These are phyloP conservation scores for Eulemur albifrons DNA, from an alignment of 2,797 vertebrate genomes.

Conservation along the genomic window DNA sequence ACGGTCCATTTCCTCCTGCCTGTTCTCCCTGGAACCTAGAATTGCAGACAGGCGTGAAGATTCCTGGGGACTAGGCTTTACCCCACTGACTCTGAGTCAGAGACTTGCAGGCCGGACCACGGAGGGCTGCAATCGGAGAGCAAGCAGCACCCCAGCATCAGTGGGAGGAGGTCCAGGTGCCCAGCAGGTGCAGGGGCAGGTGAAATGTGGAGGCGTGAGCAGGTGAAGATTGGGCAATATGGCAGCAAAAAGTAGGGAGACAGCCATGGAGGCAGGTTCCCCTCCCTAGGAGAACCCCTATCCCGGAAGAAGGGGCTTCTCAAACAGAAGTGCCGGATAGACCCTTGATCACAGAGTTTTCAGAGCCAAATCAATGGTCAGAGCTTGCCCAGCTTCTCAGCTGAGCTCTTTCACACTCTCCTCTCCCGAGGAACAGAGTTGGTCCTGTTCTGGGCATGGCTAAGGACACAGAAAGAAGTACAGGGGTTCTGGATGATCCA, in stretches of 20 bases:
- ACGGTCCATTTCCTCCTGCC: background rate
- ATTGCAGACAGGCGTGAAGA: background rate
- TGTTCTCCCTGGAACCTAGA: background rate
- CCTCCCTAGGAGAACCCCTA: background rate
- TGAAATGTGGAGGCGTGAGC: background rate
- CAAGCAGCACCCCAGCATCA: fast-evolving
- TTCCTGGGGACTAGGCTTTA: background rate
- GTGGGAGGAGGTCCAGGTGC: background rate
- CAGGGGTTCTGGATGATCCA: background rate
- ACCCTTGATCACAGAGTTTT: background rate
- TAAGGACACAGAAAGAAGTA: background rate
- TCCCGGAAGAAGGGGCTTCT: background rate
- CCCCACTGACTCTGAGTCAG: background rate
- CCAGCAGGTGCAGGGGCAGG: background rate
- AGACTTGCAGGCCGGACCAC: background rate
- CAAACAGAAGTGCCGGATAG: background rate
- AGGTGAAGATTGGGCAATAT: background rate
- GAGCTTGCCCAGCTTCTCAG: background rate
- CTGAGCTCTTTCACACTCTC: background rate
- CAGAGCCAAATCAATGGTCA: background rate
- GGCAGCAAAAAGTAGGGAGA: background rate
- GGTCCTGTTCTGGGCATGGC: background rate
- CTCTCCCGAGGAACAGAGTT: background rate
- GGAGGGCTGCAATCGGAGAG: background rate
- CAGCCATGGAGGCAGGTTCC: fast-evolving